Evolutionary conservation across 1,140 invertebrate species (phyloP), one percentile per base, ranked within the genome.

Genomic region (Dryas iulia): DNA sequence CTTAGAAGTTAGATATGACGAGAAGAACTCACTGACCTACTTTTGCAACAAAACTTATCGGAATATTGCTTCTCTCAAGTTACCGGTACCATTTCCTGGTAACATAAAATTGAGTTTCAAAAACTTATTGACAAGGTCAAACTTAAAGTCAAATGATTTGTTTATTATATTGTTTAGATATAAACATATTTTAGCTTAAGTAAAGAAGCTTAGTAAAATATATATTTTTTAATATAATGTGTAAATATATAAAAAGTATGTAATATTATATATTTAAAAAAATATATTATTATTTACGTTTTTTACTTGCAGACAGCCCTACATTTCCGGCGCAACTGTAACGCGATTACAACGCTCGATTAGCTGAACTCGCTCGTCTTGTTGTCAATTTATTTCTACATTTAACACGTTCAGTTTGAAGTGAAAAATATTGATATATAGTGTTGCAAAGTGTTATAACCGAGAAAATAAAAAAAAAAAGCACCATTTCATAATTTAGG

Each of bases 281-380:
- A n/a, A n/a, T n/a, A n/a, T n/a, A n/a, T n/a, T n/a, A n/a, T n/a
- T n/a, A n/a, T n/a, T n/a, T n/a, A n/a, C n/a, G n/a, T n/a, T 39
- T 39, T 39, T 39, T n/a, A 14, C 12, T 24, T n/a, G 33, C 8
- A 47, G 39, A 33, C 59, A 69, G 52, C 66, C 66, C 66, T 69
- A 62, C 11, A 11, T 28, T 33, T 35, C 33, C 30, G 33, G 33
- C 58, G 53, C 63, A 52, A 69, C 54, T 63, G 59, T 63, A 67
- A 71, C 26, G 11, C 64, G 70, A 72, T 72, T 72, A 72, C 47
- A 39, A 28, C 65, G 70, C 59, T 66, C 53, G 64, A 72, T 67
- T 72, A 66, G 30, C 58, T 60, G 39, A 56, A 35, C 26, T 52
- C 68, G 28, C 59, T 68, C 66, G 58, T 72, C 69, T 24, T 56